phyloP scores from a whole-genome alignment of 2,797 vertebrate species.

The Poeciliopsis turneri region DNA sequence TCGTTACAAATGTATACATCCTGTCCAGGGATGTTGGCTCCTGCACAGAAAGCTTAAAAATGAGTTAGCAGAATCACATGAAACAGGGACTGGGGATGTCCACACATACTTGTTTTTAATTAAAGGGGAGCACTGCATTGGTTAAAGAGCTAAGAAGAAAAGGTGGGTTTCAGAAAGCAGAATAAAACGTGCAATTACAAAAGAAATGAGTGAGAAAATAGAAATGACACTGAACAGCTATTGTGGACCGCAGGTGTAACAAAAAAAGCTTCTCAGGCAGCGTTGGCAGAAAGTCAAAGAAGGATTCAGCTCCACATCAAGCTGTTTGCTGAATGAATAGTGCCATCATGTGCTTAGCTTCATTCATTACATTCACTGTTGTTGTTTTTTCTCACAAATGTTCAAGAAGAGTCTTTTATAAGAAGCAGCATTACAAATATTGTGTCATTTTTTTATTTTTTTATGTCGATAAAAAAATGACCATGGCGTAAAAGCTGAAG shows the following conservation, averaged over 20 bases:
- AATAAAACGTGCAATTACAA: neutral
- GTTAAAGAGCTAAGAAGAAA: neutral
- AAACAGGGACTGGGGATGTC: conserved; percentile 16
- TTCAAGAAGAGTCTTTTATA: conserved; percentile 25
- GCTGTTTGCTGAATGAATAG: conserved; percentile 63
- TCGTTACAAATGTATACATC: conserved; percentile 8
- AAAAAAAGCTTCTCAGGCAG: conserved; percentile 22
- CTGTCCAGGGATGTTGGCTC: neutral
- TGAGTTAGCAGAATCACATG: conserved; percentile 12
- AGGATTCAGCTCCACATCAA: conserved; percentile 29
- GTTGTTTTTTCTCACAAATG: neutral
- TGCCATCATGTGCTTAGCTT: conserved; percentile 67
- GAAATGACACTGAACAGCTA: neutral
- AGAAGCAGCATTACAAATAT: conserved; percentile 37
- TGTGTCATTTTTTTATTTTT: neutral
- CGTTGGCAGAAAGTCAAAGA: conserved; percentile 9
- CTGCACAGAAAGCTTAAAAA: neutral
- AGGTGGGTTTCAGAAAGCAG: neutral
- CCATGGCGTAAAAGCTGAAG: neutral
- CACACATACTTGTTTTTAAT: neutral
- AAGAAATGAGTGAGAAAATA: neutral
- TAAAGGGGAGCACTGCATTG: neutral
- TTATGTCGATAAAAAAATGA: conserved; percentile 16
- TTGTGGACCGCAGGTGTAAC: neutral
- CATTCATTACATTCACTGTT: conserved; percentile 47